A percentile compares a stretch with the other conserved stretches of the same genome.
phyloP scores from a whole-genome alignment of 2,797 vertebrate genomes.

The Microchirus variegatus region DNA sequence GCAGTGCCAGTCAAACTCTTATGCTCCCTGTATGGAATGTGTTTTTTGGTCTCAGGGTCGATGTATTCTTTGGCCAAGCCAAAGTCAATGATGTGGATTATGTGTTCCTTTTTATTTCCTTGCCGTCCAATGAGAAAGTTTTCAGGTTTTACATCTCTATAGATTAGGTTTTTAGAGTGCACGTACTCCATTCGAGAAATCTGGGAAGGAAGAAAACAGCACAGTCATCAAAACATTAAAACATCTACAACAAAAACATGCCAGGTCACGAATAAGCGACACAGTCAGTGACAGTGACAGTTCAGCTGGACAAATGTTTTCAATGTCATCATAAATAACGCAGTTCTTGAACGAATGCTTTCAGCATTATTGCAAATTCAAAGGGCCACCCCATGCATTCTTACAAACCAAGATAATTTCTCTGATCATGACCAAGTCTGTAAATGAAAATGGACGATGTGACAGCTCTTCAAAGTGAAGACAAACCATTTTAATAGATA shows the following conservation, averaged over 20 bases:
- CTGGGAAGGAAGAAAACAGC: slow-evolving; percentile 66
- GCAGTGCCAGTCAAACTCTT: slow-evolving; percentile 98
- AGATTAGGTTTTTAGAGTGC: slow-evolving; percentile 99
- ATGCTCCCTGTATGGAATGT: slow-evolving; percentile 98
- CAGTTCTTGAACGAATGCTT: not conserved
- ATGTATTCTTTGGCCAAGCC: slow-evolving; percentile 99
- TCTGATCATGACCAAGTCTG: not conserved
- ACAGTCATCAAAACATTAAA: not conserved
- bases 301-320: not conserved
- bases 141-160: slow-evolving; percentile 97
- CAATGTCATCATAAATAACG: not conserved
- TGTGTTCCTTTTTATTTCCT: slow-evolving; percentile 97
- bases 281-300: not conserved
- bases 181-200: slow-evolving; percentile 98
- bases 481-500: not conserved
- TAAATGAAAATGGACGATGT: no score
- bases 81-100: slow-evolving; percentile 99
- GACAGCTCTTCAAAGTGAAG: no score
- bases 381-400: not conserved
- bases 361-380: no score
- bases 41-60: slow-evolving; percentile 99
- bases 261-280: not conserved
- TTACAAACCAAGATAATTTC: not conserved
- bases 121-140: slow-evolving; percentile 98
- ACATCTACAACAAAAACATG: not conserved